Evolutionary conservation across 2,113 vertebrate species (phyloP).

Genomic region (Cyprinodon brontotheroides): DNA sequence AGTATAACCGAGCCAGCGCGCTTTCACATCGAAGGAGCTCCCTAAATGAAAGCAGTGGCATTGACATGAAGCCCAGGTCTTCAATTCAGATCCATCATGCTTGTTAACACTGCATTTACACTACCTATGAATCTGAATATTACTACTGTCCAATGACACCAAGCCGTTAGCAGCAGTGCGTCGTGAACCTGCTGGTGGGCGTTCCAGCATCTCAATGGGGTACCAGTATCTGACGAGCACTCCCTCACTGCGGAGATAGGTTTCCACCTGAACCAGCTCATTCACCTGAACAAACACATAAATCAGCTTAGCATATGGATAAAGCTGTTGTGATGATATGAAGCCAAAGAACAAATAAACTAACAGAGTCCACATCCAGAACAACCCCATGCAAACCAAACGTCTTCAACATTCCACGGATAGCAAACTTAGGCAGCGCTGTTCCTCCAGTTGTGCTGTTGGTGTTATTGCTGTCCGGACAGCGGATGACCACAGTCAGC

Average conservation of each 20-base stretch:
- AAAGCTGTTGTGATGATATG: slow-evolving; percentile 9
- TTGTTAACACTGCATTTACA: neutral
- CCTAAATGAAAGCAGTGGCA: slow-evolving; percentile 69
- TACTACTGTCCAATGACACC: slow-evolving; percentile 94
- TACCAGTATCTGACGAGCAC: slow-evolving; percentile 98
- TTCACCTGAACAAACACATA: slow-evolving; percentile 82
- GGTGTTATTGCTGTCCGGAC: slow-evolving; percentile 94
- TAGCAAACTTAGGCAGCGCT: slow-evolving; percentile 94
- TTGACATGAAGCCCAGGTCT: neutral
- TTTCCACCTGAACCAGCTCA: slow-evolving; percentile 96
- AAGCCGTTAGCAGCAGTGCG: slow-evolving; percentile 94
- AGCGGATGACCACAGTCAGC: slow-evolving; percentile 93
- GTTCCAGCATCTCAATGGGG: slow-evolving; percentile 96
- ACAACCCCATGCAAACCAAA: slow-evolving; percentile 96
- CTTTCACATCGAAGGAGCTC: slow-evolving; percentile 94
- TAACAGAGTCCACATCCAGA: slow-evolving; percentile 94
- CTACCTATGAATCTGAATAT: slow-evolving; percentile 98
- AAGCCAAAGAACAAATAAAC: slow-evolving; percentile 40
- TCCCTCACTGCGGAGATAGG: slow-evolving; percentile 93
- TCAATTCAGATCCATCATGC: neutral
- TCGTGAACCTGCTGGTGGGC: slow-evolving; percentile 91
- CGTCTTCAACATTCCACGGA: slow-evolving; percentile 96
- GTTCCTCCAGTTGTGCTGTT: slow-evolving; percentile 89
- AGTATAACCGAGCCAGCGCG: slow-evolving; percentile 90
- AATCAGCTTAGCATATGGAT: neutral